Evolutionary conservation across 1,140 invertebrate species (phyloP), one percentile per base, ranked within the genome.

Genomic region (Cyclina sinensis): DNA sequence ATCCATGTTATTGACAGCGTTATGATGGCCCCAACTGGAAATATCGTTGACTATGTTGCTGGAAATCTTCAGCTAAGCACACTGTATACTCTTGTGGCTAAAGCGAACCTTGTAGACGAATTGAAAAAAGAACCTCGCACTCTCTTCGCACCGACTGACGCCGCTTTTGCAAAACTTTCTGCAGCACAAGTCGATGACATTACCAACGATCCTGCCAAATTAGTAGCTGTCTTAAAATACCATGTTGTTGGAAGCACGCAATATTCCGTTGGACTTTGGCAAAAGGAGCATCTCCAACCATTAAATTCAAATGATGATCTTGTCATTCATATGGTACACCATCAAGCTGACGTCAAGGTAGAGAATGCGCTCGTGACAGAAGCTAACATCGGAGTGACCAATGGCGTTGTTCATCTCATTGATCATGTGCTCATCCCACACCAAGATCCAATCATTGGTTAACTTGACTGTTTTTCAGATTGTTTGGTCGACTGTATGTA

Each of bases 61-160:
- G 54, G 43, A 7, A 43, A 88, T 81, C 57, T 70, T 18, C 4
- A 88, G 18, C 54, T 90, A 11, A 59, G 43, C 46, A 90, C 86
- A 1, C 82, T 90, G 3, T 39, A 87, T 4, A 30, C 43, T 24
- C 62, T 78, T 5, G 74, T 89, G 1, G 5, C 18, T 11, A 24
- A 84, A 57, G 88, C 81, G 7, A 70, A 70, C 2, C n/a, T 89
- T 32, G 81, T 62, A 30, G 27, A 43, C 21, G 81, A 37, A 14
- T 30, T 89, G 0, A 57, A 86, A 86, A 27, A 18, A 35, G 73
- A 84, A 24, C 68, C 30, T 39, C 73, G 85, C 46, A 98, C 98
- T 1, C 96, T 98, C 79, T 98, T 98, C 91, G 97, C 97, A 0
- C 98, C 98, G 0, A 98, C 97, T 0, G 97, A 98, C 95, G 98